Percentiles rank a stretch among this genome's conserved stretches.
Evolutionary conservation across 1,140 invertebrate species (phyloP).

Genomic region (Drosophila erecta): DNA sequence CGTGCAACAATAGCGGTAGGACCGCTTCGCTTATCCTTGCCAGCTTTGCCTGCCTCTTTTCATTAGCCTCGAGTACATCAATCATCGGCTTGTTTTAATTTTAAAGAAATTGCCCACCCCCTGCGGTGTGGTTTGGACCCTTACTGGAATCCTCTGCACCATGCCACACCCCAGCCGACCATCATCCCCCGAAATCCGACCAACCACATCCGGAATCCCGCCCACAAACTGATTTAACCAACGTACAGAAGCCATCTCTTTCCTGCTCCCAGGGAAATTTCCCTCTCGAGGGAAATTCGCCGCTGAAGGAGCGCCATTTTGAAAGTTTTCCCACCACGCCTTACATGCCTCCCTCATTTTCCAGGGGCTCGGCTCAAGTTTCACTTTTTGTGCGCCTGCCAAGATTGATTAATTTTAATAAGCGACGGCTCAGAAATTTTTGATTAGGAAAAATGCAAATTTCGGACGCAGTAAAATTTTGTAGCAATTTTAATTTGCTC

Average conservation of each 20-base stretch:
- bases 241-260: slow-evolving; percentile 57
- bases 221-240: slow-evolving; percentile 44
- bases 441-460: slow-evolving; percentile 53
- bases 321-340: slow-evolving; percentile 2
- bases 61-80: slow-evolving; percentile 79
- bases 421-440: slow-evolving; percentile 50
- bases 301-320: slow-evolving; percentile 51
- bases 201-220: slow-evolving; percentile 60
- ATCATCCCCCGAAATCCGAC: slow-evolving; percentile 30
- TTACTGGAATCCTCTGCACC: slow-evolving; percentile 67
- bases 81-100: slow-evolving; percentile 79
- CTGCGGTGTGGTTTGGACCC: slow-evolving; percentile 50
- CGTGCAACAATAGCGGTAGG: not conserved
- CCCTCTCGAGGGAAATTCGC: slow-evolving; percentile 60
- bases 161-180: slow-evolving; percentile 20
- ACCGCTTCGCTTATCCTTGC: not conserved
- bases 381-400: not conserved
- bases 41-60: slow-evolving; percentile 38
- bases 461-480: slow-evolving; percentile 25
- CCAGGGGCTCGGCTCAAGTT: slow-evolving; percentile 11
- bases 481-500: slow-evolving; percentile 58
- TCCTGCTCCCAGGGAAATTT: slow-evolving; percentile 63
- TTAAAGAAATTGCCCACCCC: slow-evolving; percentile 66
- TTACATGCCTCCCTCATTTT: not conserved
- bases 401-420: slow-evolving; percentile 80